Conservation (phyloP, 37 sponge, comb jelly and placozoan species). For the Chondrosia reniformis region DNA sequence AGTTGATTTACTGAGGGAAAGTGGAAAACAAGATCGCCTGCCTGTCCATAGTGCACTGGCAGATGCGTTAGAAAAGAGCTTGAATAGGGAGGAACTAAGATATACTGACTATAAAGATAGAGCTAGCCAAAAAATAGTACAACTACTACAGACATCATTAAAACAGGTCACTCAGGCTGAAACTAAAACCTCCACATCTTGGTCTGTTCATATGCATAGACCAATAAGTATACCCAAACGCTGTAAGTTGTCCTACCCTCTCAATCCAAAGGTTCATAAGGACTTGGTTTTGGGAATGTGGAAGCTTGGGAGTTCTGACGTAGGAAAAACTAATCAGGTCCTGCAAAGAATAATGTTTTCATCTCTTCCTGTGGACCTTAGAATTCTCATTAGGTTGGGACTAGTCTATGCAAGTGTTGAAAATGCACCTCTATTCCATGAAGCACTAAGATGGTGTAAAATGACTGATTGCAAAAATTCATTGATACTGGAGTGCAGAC, state of each 20-base stretch:
- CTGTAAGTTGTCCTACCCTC: neutral
- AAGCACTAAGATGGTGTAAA: conserved; percentile 1
- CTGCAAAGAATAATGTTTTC: neutral
- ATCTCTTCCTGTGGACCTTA: neutral
- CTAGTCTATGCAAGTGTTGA: conserved; percentile 2
- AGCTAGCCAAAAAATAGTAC: no score
- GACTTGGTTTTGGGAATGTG: neutral
- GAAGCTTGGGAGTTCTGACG: conserved; percentile 3
- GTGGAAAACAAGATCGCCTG: neutral
- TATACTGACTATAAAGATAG: neutral
- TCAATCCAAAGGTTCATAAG: neutral
- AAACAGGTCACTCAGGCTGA: neutral
- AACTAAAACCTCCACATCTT: neutral
- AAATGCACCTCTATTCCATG: neutral
- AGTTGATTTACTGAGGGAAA: neutral
- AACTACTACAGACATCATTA: no score
- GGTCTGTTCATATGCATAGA: no score
- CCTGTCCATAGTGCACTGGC: neutral
- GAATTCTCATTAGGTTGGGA: conserved; percentile 4
- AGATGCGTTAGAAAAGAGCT: neutral
- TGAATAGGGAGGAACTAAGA: neutral
- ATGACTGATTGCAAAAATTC: neutral
- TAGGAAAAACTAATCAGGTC: neutral
- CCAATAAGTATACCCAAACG: neutral
- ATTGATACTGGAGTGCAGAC: neutral